These are phyloP conservation scores for Corvus hawaiiensis DNA, from an alignment of 2,113 vertebrate species.

Conservation along the genomic window DNA sequence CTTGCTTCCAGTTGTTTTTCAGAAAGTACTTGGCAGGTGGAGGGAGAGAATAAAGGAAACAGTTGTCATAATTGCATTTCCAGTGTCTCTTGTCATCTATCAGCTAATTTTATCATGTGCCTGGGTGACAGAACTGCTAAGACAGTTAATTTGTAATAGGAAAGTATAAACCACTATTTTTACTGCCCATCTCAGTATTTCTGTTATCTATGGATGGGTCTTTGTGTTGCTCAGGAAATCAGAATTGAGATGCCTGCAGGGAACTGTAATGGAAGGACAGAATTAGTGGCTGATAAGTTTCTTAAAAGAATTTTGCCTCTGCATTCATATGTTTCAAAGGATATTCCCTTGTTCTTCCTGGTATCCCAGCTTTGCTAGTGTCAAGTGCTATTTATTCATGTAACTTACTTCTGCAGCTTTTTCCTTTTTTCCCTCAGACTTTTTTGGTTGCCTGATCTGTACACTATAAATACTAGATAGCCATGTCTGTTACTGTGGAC, in stretches of 20 bases:
- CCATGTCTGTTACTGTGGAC: neutral
- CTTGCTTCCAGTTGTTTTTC: neutral
- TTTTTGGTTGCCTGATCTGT: neutral
- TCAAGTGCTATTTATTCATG: neutral
- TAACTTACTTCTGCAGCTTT: neutral
- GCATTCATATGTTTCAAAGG: neutral
- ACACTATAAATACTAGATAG: neutral
- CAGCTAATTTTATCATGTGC: neutral
- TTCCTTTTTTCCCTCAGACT: rapidly evolving
- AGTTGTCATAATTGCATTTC: neutral
- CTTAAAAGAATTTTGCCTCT: neutral
- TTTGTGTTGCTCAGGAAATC: neutral
- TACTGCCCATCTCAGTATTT: neutral
- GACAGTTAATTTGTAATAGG: neutral
- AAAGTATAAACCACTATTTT: neutral
- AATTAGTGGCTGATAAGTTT: neutral
- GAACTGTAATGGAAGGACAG: neutral
- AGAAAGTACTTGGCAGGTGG: neutral
- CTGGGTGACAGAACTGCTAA: neutral
- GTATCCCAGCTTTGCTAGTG: neutral
- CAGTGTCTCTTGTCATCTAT: neutral
- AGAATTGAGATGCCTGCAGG: neutral
- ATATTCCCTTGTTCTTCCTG: neutral
- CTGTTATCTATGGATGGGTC: neutral
- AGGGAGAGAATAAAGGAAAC: neutral